A percentile compares a stretch with the other conserved stretches of the same genome.
phyloP scores from a whole-genome alignment of 2,797 vertebrate genomes.

The Tenualosa ilisha region DNA sequence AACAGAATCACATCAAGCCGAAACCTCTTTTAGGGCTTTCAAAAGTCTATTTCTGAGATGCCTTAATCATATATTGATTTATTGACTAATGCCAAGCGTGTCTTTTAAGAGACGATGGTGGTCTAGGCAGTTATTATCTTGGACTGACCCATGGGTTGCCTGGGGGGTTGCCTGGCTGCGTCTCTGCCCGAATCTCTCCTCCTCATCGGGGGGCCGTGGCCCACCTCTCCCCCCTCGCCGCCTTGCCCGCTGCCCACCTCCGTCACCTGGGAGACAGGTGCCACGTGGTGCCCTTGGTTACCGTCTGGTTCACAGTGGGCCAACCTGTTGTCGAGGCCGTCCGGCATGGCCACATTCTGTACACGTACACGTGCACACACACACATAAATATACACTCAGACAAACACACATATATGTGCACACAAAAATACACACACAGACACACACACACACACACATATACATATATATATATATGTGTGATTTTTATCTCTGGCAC shows the following conservation, averaged over 20 bases:
- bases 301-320: slow-evolving; percentile 27
- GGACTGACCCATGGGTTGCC: slow-evolving; percentile 53
- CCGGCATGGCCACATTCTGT: slow-evolving; percentile 53
- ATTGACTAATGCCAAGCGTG: neutral
- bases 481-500: no score
- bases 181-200: slow-evolving; percentile 55
- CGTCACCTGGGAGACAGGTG: slow-evolving; percentile 45
- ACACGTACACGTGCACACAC: neutral
- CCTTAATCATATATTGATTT: neutral
- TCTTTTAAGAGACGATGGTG: neutral
- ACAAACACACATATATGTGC: neutral
- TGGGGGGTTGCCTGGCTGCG: slow-evolving; percentile 52
- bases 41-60: neutral
- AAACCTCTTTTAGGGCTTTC: neutral
- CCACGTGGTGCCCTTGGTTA: slow-evolving; percentile 25
- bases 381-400: neutral
- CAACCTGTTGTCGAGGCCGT: slow-evolving; percentile 51
- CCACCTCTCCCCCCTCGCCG: slow-evolving; percentile 60
- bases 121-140: neutral
- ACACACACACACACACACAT: no score
- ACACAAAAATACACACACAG: no score
- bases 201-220: slow-evolving; percentile 47
- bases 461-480: no score
- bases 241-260: slow-evolving; percentile 70
- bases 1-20: neutral